phyloP scores from a whole-genome alignment of 2,888 invertebrate species.

The Cryptus viduatorius region DNA sequence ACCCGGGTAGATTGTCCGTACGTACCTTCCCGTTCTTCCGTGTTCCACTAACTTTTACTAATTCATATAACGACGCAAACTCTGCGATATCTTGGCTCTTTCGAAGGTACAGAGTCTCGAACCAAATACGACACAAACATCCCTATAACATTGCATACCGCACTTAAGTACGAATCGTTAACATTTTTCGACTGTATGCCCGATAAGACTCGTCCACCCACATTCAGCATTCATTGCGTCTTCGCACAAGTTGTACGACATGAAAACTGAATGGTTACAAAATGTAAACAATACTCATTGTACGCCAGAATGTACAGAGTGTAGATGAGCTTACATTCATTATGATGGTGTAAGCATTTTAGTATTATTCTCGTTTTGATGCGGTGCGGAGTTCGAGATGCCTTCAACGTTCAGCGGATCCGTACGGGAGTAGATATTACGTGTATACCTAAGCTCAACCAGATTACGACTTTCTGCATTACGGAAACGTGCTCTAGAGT shows the following conservation, averaged over 20 bases:
- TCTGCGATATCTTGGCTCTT: constrained; percentile 6
- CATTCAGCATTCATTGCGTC: not conserved
- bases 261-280: too few species aligned
- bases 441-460: constrained; percentile 42
- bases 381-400: not conserved
- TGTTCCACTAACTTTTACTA: constrained; percentile 13
- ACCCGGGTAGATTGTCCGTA: constrained; percentile 1
- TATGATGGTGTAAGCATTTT: not conserved
- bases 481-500: constrained; percentile 41
- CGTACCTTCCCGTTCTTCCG: not conserved
- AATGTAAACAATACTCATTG: not conserved
- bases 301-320: not conserved
- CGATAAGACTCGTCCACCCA: not conserved
- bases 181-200: not conserved
- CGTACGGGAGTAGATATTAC: constrained; percentile 36
- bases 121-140: constrained; percentile 37
- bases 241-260: not conserved
- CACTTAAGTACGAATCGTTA: constrained; percentile 5
- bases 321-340: not conserved
- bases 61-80: constrained; percentile 52
- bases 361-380: constrained; percentile 9
- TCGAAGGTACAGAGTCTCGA: not conserved
- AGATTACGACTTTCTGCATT: constrained; percentile 54
- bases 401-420: not conserved
- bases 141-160: not conserved